These are phyloP conservation scores for Corythornis cristatus DNA, from an alignment of 2,113 vertebrate species.

Conservation along the genomic window DNA sequence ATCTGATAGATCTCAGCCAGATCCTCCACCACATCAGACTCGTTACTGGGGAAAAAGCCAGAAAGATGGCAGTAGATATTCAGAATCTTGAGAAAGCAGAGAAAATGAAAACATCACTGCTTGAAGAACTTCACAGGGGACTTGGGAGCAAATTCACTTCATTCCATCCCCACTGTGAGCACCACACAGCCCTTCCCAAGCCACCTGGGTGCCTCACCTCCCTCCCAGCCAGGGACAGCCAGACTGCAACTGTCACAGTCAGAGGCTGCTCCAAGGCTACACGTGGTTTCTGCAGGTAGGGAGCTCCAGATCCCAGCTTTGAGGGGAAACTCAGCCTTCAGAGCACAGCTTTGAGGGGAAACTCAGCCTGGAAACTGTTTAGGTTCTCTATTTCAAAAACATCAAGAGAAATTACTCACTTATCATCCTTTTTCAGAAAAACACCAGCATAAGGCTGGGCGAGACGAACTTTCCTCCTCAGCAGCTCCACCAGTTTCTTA, in stretches of 20 bases:
- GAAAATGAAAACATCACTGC: not conserved
- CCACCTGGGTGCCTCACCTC: not conserved
- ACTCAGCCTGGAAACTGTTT: not conserved
- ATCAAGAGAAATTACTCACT: slow-evolving; percentile 73
- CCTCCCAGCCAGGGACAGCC: not conserved
- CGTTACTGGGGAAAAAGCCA: slow-evolving; percentile 77
- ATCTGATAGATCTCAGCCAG: slow-evolving; percentile 90
- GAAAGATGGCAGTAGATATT: not conserved
- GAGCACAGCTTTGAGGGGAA: not conserved
- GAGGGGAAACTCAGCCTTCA: not conserved
- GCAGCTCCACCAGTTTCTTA: slow-evolving; percentile 89
- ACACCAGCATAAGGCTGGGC: slow-evolving; percentile 96
- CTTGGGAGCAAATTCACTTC: not conserved
- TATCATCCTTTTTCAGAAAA: slow-evolving; percentile 94
- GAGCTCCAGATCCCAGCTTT: not conserved
- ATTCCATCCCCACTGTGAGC: not conserved
- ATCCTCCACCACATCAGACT: slow-evolving; percentile 90
- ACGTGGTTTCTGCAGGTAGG: not conserved
- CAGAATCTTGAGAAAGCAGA: not conserved
- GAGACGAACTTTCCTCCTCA: slow-evolving; percentile 93
- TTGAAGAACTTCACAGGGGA: not conserved
- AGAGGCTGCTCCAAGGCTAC: not conserved
- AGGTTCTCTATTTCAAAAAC: not conserved
- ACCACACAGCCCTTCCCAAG: not conserved
- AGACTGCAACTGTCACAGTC: not conserved